These are phyloP conservation scores for Eumacrocentrus americanus DNA, from an alignment of 2,888 invertebrate species.

Conservation along the genomic window DNA sequence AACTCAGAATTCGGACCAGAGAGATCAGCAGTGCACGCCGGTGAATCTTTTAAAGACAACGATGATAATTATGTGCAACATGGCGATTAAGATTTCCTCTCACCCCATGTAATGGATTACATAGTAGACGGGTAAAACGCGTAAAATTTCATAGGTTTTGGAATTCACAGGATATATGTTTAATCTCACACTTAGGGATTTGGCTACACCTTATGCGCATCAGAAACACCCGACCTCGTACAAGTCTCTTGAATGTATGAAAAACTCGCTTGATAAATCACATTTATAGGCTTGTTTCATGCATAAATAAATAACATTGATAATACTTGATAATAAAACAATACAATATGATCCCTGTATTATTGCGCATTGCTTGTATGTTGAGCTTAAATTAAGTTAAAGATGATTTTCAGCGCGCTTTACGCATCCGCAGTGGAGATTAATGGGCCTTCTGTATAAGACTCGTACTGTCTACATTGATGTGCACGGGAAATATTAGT, in stretches of 20 bases:
- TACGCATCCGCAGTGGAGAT: constrained; percentile 10
- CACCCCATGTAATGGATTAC: background rate
- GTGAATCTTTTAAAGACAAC: background rate
- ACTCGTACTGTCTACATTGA: constrained; percentile 13
- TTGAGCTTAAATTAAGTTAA: no score
- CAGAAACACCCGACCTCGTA: constrained; percentile 23
- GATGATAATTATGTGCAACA: background rate
- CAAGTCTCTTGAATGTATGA: background rate
- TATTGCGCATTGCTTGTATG: constrained; percentile 12
- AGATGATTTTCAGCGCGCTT: no score
- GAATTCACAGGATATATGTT: constrained; percentile 35
- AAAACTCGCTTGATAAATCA: constrained; percentile 12
- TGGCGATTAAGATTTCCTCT: background rate
- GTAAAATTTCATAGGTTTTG: constrained; percentile 15
- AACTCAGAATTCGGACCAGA: background rate
- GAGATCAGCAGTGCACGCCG: background rate
- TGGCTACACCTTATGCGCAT: constrained; percentile 18
- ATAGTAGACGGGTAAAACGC: constrained; percentile 7
- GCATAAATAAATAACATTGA: constrained; percentile 26
- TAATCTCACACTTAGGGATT: constrained; percentile 43
- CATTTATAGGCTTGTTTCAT: constrained; percentile 8
- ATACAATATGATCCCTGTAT: constrained; percentile 15
- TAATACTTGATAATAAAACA: constrained; percentile 25
- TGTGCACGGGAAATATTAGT: background rate
- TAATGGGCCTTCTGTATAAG: constrained; percentile 5